Conservation (phyloP, 2,888 invertebrate species). For the Meta bourneti region DNA sequence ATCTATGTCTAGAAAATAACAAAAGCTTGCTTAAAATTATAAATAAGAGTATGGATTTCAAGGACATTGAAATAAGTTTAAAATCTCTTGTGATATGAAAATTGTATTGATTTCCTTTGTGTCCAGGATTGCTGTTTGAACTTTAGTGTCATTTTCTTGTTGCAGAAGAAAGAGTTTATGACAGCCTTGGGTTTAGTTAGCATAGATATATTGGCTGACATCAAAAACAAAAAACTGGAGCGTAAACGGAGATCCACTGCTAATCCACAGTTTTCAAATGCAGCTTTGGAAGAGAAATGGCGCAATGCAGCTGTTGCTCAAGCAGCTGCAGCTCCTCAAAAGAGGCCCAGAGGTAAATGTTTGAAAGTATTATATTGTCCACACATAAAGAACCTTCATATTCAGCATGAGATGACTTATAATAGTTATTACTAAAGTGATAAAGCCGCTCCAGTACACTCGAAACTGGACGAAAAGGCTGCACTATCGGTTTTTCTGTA, state of each 20-base stretch:
- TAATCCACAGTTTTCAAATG: slow-evolving; percentile 81
- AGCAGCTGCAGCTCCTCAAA: slow-evolving; percentile 52
- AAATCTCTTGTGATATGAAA: too few relatives aligned
- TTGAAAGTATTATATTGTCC: not conserved
- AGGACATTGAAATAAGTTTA: too few relatives aligned
- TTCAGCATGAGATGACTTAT: not conserved
- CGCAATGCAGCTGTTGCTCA: slow-evolving; percentile 73
- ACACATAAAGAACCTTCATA: not conserved
- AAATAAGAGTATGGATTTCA: too few relatives aligned
- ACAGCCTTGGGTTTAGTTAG: slow-evolving; percentile 79
- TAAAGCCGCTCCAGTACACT: too few relatives aligned
- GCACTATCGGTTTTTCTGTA: too few relatives aligned
- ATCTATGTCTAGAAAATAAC: too few relatives aligned
- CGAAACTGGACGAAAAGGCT: too few relatives aligned
- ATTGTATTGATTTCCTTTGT: too few relatives aligned
- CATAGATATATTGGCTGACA: slow-evolving; percentile 78
- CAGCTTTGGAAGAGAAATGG: slow-evolving; percentile 79
- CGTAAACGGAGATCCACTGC: slow-evolving; percentile 81
- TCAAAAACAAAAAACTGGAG: slow-evolving; percentile 80
- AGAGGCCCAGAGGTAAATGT: slow-evolving; percentile 72
- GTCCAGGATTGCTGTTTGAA: too few relatives aligned
- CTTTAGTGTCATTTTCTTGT: too few relatives aligned
- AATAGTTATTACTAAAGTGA: not conserved
- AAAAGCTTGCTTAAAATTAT: too few relatives aligned
- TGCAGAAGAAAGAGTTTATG: slow-evolving; percentile 79